Conservation (phyloP, 2,888 invertebrate genomes). For the Orthonychiurus folsomi region DNA sequence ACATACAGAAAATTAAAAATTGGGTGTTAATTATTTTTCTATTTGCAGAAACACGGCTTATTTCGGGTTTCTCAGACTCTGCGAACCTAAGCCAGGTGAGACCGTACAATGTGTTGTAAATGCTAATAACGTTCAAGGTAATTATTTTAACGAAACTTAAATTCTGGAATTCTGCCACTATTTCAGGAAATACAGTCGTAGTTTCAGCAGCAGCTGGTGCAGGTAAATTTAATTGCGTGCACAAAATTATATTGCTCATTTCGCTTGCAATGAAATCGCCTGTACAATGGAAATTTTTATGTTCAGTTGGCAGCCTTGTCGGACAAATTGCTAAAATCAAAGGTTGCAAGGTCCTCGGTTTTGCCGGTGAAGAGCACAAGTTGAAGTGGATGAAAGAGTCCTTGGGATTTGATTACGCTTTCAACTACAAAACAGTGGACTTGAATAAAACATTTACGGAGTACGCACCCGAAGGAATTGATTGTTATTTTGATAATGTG, state of each 20-base stretch:
- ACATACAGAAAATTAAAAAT: not conserved
- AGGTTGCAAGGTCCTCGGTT: constrained; percentile 60
- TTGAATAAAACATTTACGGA: constrained; percentile 10
- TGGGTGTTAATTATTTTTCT: not conserved
- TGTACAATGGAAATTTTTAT: too few relatives aligned
- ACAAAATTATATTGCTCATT: too few relatives aligned
- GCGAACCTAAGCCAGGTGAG: constrained; percentile 61
- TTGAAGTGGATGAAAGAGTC: constrained; percentile 56
- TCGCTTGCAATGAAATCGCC: not conserved
- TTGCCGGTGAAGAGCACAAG: constrained; percentile 62
- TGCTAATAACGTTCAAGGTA: too few relatives aligned
- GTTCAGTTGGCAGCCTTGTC: constrained; percentile 65
- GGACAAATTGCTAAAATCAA: constrained; percentile 69
- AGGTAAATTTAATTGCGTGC: too few relatives aligned
- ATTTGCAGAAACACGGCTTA: constrained; percentile 60
- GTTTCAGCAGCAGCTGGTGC: constrained; percentile 63
- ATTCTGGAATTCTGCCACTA: not conserved
- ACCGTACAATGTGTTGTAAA: constrained; percentile 51
- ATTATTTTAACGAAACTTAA: too few relatives aligned
- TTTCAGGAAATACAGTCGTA: constrained; percentile 59
- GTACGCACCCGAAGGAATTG: constrained; percentile 57
- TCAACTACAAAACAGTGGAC: constrained; percentile 61
- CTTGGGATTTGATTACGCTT: constrained; percentile 58
- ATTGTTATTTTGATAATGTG: constrained; percentile 71
- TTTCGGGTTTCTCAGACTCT: constrained; percentile 63